Evolutionary conservation across 2,797 vertebrate genomes (phyloP).

Genomic region (Neomorphus geoffroyi): DNA sequence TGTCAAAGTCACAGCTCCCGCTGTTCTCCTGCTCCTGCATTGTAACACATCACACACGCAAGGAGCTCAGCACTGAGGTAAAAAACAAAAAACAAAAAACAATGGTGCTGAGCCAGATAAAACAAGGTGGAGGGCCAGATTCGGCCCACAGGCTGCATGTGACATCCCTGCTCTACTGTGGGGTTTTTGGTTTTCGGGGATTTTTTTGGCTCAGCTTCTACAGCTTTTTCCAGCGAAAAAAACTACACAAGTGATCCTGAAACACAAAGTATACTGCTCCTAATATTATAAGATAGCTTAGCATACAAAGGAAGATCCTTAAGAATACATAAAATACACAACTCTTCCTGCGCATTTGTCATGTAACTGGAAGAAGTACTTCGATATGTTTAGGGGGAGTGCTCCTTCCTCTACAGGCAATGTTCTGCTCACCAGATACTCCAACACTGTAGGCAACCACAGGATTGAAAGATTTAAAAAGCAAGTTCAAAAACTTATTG

Average conservation of each 20-base stretch:
- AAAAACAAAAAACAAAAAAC: too few relatives aligned
- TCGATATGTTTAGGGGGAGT: rapidly evolving
- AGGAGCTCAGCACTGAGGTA: too few relatives aligned
- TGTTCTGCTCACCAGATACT: neutral
- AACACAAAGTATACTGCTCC: neutral
- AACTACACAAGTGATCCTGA: neutral
- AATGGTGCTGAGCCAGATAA: too few relatives aligned
- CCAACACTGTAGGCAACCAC: neutral
- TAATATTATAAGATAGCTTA: neutral
- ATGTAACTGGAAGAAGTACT: neutral
- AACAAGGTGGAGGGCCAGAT: too few relatives aligned
- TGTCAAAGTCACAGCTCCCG: too few relatives aligned
- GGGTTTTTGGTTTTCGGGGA: neutral
- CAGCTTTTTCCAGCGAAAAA: neutral
- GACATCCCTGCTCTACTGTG: neutral
- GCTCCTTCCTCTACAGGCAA: neutral
- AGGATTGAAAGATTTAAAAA: neutral
- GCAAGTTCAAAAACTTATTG: neutral
- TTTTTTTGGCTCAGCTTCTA: neutral
- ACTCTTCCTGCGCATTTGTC: neutral
- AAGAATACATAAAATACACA: neutral
- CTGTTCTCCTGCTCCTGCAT: too few relatives aligned
- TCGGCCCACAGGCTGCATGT: too few relatives aligned
- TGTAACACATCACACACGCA: too few relatives aligned
- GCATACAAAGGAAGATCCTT: neutral